phyloP scores from a whole-genome alignment of 2,888 invertebrate species.

The Lysandra coridon region DNA sequence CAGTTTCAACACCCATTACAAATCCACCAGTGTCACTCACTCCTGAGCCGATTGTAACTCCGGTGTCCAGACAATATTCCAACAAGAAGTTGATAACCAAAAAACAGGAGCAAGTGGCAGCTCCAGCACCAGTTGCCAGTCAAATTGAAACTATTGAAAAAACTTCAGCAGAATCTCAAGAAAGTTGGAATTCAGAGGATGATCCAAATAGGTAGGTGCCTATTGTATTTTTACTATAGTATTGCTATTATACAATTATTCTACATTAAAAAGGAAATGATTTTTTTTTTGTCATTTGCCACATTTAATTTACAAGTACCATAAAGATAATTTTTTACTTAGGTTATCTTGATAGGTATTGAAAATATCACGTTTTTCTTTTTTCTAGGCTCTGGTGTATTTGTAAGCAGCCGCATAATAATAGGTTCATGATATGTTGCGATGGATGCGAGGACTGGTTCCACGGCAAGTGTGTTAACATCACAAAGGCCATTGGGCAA shows the following conservation, averaged over 20 bases:
- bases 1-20: slow-evolving; percentile 44
- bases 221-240: too few species aligned
- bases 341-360: not conserved
- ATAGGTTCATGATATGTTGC: slow-evolving; percentile 98
- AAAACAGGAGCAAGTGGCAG: slow-evolving; percentile 53
- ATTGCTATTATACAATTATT: not conserved
- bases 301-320: not conserved
- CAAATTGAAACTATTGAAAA: slow-evolving; percentile 55
- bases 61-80: slow-evolving; percentile 64
- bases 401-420: slow-evolving; percentile 96
- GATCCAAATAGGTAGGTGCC: slow-evolving; percentile 87
- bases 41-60: slow-evolving; percentile 57
- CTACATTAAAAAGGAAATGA: not conserved
- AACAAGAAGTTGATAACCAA: slow-evolving; percentile 62
- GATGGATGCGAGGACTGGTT: slow-evolving; percentile 98
- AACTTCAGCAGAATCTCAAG: slow-evolving; percentile 81
- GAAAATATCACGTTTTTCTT: not conserved
- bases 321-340: too few species aligned
- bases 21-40: slow-evolving; percentile 46
- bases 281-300: too few species aligned
- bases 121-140: not conserved
- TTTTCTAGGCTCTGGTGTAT: slow-evolving; percentile 92
- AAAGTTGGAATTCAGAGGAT: slow-evolving; percentile 91
- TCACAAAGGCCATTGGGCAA: slow-evolving; percentile 93
- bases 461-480: slow-evolving; percentile 97